These are phyloP conservation scores for Cyrtonyx montezumae DNA, from an alignment of 2,113 vertebrate genomes.

Conservation along the genomic window DNA sequence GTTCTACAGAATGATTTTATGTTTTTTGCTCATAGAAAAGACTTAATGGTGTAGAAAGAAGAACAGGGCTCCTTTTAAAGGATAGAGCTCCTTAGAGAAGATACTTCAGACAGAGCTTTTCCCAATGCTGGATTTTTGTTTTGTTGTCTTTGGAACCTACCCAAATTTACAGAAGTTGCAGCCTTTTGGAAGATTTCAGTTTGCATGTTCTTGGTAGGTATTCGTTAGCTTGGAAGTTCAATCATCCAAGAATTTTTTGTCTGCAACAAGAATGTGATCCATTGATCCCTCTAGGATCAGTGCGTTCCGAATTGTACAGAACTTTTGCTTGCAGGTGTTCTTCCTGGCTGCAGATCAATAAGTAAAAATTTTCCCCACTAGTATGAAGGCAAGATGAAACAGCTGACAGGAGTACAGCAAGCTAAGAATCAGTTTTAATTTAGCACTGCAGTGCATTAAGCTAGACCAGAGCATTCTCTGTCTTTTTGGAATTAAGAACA, in stretches of 20 bases:
- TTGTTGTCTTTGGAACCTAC: conserved; percentile 22
- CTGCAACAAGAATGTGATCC: not conserved
- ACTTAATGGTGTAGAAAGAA: not conserved
- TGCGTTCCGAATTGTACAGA: not conserved
- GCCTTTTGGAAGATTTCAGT: not conserved
- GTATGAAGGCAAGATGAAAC: not conserved
- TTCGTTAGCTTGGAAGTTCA: not conserved
- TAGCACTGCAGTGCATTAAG: not conserved
- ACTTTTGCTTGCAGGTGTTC: conserved; percentile 39
- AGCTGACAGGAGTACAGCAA: not conserved
- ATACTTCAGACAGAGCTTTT: not conserved
- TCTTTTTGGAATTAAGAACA: not conserved
- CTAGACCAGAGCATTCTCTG: not conserved
- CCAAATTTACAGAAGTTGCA: not conserved
- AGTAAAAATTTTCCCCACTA: not conserved
- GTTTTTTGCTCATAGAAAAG: not conserved
- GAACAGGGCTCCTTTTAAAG: not conserved
- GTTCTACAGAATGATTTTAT: not conserved
- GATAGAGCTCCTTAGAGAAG: not conserved
- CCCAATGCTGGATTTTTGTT: conserved; percentile 4
- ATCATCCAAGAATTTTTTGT: conserved; percentile 1
- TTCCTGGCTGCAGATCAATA: conserved; percentile 24
- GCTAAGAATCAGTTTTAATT: not conserved
- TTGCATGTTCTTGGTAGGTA: not conserved
- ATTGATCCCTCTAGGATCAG: conserved; percentile 24